Conservation (phyloP, 2,888 invertebrate species). For the Lithodes maja region DNA sequence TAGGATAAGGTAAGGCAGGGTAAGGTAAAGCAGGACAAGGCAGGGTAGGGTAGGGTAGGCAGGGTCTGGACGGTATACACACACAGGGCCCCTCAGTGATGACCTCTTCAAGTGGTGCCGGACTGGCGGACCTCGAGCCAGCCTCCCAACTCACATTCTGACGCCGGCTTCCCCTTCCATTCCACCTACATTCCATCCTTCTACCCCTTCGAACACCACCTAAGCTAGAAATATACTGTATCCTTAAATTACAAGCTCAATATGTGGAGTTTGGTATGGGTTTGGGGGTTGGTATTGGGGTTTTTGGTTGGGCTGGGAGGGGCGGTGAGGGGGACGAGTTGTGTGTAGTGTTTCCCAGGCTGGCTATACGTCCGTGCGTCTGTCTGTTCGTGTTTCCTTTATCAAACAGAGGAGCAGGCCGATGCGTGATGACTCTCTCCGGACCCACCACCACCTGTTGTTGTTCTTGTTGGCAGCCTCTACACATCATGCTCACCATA, state of each 20-base stretch:
- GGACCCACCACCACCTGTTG: too few relatives aligned
- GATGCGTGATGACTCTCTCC: neutral
- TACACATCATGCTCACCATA: too few relatives aligned
- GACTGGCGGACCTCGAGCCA: neutral
- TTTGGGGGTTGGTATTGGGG: neutral
- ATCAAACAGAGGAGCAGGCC: neutral
- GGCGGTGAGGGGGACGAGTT: neutral
- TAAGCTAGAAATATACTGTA: too few relatives aligned
- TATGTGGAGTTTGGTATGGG: neutral
- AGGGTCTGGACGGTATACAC: neutral
- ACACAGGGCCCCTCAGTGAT: neutral
- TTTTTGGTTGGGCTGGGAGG: neutral
- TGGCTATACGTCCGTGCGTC: neutral
- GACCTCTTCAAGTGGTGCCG: slow-evolving; percentile 1
- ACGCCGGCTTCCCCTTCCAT: neutral
- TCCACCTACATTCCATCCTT: neutral
- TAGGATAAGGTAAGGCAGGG: neutral
- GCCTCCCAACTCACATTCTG: neutral
- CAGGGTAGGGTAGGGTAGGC: neutral
- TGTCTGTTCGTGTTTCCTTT: neutral
- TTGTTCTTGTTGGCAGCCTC: too few relatives aligned
- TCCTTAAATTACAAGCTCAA: too few relatives aligned
- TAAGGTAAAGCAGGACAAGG: neutral
- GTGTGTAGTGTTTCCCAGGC: neutral
- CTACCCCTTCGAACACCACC: neutral